Conservation (phyloP, 2,888 invertebrate species). For the Orgyia antiqua region DNA sequence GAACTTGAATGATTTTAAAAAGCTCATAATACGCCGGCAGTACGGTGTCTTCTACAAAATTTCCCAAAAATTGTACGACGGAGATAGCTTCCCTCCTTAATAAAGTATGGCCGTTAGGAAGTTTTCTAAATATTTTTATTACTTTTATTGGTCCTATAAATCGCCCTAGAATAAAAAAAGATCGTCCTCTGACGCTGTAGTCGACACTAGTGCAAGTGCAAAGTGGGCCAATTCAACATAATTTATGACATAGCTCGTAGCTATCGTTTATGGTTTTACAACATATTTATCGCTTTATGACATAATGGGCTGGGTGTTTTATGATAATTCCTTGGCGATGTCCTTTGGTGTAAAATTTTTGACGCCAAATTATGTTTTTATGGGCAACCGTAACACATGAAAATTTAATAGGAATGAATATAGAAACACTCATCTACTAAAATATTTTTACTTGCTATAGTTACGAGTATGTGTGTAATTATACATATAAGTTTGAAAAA, state of each 20-base stretch:
- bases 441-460: no score
- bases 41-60: no score
- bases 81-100: no score
- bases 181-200: constrained; percentile 22
- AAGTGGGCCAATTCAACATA: constrained; percentile 61
- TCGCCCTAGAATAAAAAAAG: constrained; percentile 25
- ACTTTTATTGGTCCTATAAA: constrained; percentile 22
- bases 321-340: constrained; percentile 48
- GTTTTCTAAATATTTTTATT: constrained; percentile 14
- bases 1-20: no score
- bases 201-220: constrained; percentile 44
- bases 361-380: constrained; percentile 13
- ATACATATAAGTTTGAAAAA: no score
- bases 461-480: no score
- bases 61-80: no score
- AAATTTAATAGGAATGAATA: background rate
- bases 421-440: no score
- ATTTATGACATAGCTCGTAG: constrained; percentile 63
- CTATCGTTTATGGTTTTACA: constrained; percentile 72
- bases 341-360: constrained; percentile 15
- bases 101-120: no score
- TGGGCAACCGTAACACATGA: constrained; percentile 1
- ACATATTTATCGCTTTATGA: constrained; percentile 73
- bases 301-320: constrained; percentile 53
- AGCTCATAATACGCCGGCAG: no score